Evolutionary conservation across 2,797 vertebrate genomes (phyloP).

Genomic region (Crax fasciolata): DNA sequence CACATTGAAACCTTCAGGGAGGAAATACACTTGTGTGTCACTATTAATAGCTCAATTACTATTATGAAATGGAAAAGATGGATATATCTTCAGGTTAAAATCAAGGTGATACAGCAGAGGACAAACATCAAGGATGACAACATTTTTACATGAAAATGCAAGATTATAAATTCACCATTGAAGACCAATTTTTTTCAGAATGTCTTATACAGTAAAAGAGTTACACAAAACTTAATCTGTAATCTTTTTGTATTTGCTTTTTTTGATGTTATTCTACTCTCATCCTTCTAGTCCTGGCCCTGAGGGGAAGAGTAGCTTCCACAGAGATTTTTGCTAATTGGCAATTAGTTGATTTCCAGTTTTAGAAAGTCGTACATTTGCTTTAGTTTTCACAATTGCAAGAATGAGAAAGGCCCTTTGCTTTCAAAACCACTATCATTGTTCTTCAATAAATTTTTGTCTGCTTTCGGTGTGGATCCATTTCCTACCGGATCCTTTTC

Average conservation of each 20-base stretch:
- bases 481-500: not conserved
- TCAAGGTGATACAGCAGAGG: constrained; percentile 30
- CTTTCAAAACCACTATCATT: not conserved
- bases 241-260: not conserved
- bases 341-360: not conserved
- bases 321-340: constrained; percentile 6
- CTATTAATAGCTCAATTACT: constrained; percentile 38
- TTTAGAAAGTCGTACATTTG: not conserved
- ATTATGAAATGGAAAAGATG: constrained; percentile 24
- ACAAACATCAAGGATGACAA: not conserved
- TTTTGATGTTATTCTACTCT: not conserved
- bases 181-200: not conserved
- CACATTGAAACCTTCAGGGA: not conserved
- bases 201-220: not conserved
- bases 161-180: not conserved
- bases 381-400: not conserved
- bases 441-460: not conserved
- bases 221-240: not conserved
- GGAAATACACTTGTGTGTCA: not conserved
- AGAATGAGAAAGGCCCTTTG: not conserved
- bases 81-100: constrained; percentile 1
- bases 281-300: not conserved
- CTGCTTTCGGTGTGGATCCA: not conserved
- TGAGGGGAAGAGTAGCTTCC: not conserved
- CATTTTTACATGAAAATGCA: not conserved